Conservation (phyloP, 2,888 invertebrate genomes). For the Cantharis rustica region DNA sequence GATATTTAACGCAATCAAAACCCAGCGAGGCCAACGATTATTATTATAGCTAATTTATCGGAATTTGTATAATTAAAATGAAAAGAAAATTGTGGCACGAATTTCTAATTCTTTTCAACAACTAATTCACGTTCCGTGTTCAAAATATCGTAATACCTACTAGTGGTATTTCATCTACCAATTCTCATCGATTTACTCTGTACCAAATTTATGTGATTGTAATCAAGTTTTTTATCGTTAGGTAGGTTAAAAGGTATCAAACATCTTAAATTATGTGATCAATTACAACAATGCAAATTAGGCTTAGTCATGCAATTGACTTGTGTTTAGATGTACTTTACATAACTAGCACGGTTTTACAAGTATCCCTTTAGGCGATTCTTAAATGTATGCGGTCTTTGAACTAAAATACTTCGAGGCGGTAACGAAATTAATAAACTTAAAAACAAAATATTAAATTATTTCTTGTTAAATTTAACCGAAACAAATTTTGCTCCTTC, state of each 20-base stretch:
- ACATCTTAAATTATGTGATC: slow-evolving; percentile 15
- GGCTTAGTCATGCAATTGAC: slow-evolving; percentile 27
- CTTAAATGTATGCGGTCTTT: slow-evolving; percentile 28
- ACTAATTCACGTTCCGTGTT: neutral
- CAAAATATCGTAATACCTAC: neutral
- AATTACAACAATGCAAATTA: slow-evolving; percentile 34
- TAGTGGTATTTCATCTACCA: neutral
- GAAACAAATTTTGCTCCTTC: neutral
- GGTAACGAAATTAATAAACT: neutral
- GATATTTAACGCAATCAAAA: neutral
- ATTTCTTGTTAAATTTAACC: neutral
- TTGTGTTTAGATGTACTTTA: slow-evolving; percentile 26
- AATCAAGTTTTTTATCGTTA: neutral
- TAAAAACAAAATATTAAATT: neutral
- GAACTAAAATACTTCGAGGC: slow-evolving; percentile 14
- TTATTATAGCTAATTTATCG: neutral
- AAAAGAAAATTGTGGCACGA: neutral
- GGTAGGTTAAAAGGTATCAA: neutral
- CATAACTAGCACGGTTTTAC: slow-evolving; percentile 12
- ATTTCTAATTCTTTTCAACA: neutral
- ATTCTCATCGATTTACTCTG: neutral
- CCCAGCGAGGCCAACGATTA: neutral
- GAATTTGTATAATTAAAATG: neutral
- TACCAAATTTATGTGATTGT: neutral
- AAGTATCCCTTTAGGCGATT: slow-evolving; percentile 18